Conservation (phyloP, 2,888 invertebrate genomes). For the Notocelia uddmanniana region DNA sequence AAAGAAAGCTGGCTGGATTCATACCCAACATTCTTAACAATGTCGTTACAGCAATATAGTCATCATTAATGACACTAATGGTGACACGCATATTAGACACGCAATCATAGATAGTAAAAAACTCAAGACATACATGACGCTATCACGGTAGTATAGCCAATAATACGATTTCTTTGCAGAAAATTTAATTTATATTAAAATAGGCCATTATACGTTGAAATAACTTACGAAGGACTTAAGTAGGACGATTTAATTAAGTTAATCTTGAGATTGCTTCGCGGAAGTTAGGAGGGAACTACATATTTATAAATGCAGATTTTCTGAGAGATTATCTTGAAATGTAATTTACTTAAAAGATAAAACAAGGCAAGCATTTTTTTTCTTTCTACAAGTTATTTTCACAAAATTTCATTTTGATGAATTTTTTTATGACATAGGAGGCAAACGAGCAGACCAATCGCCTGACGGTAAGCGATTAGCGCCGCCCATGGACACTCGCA, state of each 20-base stretch:
- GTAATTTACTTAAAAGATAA: too few species aligned
- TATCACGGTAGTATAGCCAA: constrained; percentile 30
- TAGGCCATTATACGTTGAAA: constrained; percentile 14
- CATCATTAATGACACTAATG: constrained; percentile 7
- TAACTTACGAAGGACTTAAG: constrained; percentile 28
- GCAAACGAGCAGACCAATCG: too few species aligned
- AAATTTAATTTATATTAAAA: constrained; percentile 11
- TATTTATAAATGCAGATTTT: constrained; percentile 43
- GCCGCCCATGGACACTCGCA: too few species aligned
- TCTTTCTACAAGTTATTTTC: too few species aligned
- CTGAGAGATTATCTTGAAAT: too few species aligned
- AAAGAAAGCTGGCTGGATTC: constrained; percentile 14
- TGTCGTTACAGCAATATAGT: constrained; percentile 16
- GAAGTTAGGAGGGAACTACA: constrained; percentile 29
- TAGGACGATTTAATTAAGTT: constrained; percentile 38
- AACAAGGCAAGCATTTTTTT: too few species aligned
- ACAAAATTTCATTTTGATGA: too few species aligned
- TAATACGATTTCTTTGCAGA: constrained; percentile 25
- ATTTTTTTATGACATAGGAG: too few species aligned
- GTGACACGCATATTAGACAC: constrained; percentile 32
- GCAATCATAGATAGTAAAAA: constrained; percentile 31
- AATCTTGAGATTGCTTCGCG: constrained; percentile 35
- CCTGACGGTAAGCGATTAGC: too few species aligned
- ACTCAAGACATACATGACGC: neutral
- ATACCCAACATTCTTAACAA: constrained; percentile 2